Evolutionary conservation across 2,888 invertebrate genomes (phyloP).

Genomic region (Apoda limacodes): DNA sequence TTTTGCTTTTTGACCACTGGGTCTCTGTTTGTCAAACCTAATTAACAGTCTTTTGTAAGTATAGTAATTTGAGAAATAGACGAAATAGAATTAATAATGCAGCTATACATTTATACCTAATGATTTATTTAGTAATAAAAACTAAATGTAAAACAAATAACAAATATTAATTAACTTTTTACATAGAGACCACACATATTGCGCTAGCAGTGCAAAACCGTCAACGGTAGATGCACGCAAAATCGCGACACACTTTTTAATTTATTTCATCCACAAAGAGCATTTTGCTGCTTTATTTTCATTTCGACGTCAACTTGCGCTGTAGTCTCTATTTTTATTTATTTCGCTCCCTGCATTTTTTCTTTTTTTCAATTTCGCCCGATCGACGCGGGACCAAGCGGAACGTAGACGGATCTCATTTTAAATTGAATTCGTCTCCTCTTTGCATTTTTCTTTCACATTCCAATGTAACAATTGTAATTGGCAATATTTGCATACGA

Average conservation of each 20-base stretch:
- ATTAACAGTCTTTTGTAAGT: too few relatives aligned
- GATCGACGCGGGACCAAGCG: slow-evolving; percentile 59
- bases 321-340: slow-evolving; percentile 46
- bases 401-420: slow-evolving; percentile 65
- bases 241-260: slow-evolving; percentile 67
- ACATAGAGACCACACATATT: too few relatives aligned
- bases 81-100: too few relatives aligned
- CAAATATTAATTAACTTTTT: too few relatives aligned
- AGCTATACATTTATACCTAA: too few relatives aligned
- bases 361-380: slow-evolving; percentile 60
- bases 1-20: too few relatives aligned
- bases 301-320: slow-evolving; percentile 69
- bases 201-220: slow-evolving; percentile 18
- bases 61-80: too few relatives aligned
- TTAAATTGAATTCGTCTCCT: slow-evolving; percentile 59
- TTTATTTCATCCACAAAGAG: slow-evolving; percentile 68
- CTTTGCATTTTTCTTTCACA: slow-evolving; percentile 53
- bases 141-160: too few relatives aligned
- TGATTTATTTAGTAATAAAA: too few relatives aligned
- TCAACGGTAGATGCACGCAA: slow-evolving; percentile 38
- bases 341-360: too few relatives aligned
- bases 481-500: slow-evolving; percentile 58
- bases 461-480: slow-evolving; percentile 53
- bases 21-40: too few relatives aligned
- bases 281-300: slow-evolving; percentile 64